Conservation (phyloP, 92 coral and sea anemone species). For the Metridium senile region DNA sequence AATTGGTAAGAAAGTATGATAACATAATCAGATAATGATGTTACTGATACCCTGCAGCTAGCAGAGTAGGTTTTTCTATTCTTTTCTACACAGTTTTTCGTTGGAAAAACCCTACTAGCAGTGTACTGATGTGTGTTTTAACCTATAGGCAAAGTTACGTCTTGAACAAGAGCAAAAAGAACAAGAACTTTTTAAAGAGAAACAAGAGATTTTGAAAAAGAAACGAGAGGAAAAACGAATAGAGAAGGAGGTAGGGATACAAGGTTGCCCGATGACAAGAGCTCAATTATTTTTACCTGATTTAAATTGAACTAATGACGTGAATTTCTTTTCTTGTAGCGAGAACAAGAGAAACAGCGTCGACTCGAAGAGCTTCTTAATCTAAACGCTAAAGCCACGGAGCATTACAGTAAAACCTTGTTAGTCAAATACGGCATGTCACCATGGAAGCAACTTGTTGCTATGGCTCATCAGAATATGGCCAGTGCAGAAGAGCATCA, state of each 20-base stretch:
- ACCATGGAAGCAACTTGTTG: slow-evolving; percentile 92
- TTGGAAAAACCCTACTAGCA: no score
- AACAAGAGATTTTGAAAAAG: slow-evolving; percentile 73
- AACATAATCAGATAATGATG: no score
- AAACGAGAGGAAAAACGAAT: slow-evolving; percentile 83
- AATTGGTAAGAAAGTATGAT: slow-evolving; percentile 83
- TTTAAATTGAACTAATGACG: no score
- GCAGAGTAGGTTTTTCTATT: no score
- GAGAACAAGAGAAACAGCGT: slow-evolving; percentile 90
- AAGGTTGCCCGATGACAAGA: no score
- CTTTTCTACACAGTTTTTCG: no score
- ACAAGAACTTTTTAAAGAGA: slow-evolving; percentile 68
- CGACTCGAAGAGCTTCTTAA: slow-evolving; percentile 71
- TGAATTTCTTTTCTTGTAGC: slow-evolving; percentile 40
- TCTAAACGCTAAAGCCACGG: slow-evolving; percentile 67
- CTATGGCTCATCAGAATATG: slow-evolving; percentile 62
- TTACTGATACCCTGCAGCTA: no score
- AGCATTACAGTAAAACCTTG: slow-evolving; percentile 67
- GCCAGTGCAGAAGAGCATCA: slow-evolving; percentile 63
- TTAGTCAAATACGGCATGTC: slow-evolving; percentile 79
- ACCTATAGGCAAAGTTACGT: slow-evolving; percentile 47
- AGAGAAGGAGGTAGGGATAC: slow-evolving; percentile 67
- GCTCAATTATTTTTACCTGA: no score
- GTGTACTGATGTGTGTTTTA: not conserved
- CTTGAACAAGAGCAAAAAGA: slow-evolving; percentile 88